phyloP scores from a whole-genome alignment of 1,140 invertebrate species.

The Drosophila bocqueti region DNA sequence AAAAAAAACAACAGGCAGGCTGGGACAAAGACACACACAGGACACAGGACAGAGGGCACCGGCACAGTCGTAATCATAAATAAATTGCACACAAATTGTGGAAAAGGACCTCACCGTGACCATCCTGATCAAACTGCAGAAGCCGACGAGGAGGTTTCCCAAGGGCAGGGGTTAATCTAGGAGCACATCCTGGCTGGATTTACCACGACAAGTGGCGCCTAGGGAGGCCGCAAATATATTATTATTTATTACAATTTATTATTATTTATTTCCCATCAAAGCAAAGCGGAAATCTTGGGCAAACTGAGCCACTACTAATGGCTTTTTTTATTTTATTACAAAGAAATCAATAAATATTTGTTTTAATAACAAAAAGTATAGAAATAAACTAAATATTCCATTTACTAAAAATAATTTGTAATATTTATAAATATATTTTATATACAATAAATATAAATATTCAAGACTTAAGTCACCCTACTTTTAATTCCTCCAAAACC shows the following conservation, averaged over 20 bases:
- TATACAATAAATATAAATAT: neutral
- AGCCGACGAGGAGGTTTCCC: slow-evolving; percentile 1
- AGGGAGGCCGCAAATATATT: neutral
- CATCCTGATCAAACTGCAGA: slow-evolving; percentile 25
- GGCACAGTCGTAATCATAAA: slow-evolving; percentile 52
- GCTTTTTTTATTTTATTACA: neutral
- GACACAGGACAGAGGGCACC: neutral
- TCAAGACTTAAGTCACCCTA: neutral
- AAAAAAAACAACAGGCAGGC: slow-evolving; percentile 6
- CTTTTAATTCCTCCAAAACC: neutral
- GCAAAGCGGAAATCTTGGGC: neutral
- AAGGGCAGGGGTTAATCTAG: neutral
- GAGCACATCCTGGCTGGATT: neutral
- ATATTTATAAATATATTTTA: neutral
- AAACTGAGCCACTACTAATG: neutral
- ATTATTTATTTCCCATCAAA: neutral
- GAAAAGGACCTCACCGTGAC: slow-evolving; percentile 14
- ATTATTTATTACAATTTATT: neutral
- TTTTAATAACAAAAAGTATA: no score
- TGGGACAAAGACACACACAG: neutral
- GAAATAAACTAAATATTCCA: no score
- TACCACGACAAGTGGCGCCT: slow-evolving; percentile 39
- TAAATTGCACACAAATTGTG: slow-evolving; percentile 52
- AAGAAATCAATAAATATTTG: neutral
- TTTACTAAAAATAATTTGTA: neutral